phyloP scores from a whole-genome alignment of 1,140 invertebrate genomes.

The Hyles vespertilio region DNA sequence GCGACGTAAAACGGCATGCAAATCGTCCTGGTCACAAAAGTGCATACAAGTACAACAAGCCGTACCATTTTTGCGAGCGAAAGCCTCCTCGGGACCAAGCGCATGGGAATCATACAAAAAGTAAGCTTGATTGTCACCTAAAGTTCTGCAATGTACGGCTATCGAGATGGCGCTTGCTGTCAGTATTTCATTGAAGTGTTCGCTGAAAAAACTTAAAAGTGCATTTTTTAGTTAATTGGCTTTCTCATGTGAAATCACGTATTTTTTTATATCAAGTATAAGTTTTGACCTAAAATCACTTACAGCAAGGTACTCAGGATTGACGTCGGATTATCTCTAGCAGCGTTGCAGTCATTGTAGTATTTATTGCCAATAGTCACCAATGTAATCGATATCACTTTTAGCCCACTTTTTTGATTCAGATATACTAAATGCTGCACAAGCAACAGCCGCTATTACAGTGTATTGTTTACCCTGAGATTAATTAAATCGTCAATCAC shows the following conservation, averaged over 20 bases:
- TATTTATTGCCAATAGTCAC: conserved; percentile 22
- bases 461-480: conserved; percentile 22
- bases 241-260: conserved; percentile 10
- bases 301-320: conserved; percentile 16
- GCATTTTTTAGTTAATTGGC: conserved; percentile 22
- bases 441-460: conserved; percentile 21
- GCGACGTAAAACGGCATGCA: conserved; percentile 20
- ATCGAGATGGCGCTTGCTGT: conserved; percentile 20
- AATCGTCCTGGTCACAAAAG: conserved; percentile 18
- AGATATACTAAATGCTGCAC: conserved; percentile 13
- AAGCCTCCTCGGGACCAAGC: conserved; percentile 14
- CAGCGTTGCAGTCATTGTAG: conserved; percentile 21
- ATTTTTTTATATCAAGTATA: conserved; percentile 7
- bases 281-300: conserved; percentile 15
- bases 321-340: conserved; percentile 13
- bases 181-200: conserved; percentile 16
- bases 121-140: conserved; percentile 6
- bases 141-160: conserved; percentile 16
- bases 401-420: conserved; percentile 17
- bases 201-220: conserved; percentile 17
- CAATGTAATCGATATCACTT: conserved; percentile 21
- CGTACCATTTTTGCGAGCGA: conserved; percentile 10
- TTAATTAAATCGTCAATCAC: conserved; percentile 15
- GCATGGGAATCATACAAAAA: conserved; percentile 25
- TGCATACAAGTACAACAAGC: conserved; percentile 20